Evolutionary conservation across 2,797 vertebrate genomes (phyloP), one percentile per base, ranked within the genome.

Genomic region (Xenentodon cancila): DNA sequence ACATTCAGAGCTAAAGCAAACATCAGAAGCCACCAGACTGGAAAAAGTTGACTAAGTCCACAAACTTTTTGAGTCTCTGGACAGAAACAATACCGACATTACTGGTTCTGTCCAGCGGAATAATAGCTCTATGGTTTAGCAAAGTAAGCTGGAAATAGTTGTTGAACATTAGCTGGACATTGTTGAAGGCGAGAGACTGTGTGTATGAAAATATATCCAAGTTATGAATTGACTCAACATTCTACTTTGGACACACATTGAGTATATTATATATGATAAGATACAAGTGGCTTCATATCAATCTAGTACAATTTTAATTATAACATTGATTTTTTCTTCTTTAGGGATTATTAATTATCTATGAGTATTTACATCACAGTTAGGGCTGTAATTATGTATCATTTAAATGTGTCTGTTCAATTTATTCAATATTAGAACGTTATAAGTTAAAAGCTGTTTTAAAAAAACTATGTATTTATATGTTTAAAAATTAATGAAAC

Each of bases 21-120:
- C 91, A 93, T 52, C 79, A 83, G 85, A 86, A 89, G 80, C 87
- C 84, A 91, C 91, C 86, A 93, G 93, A 93, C 93, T 92, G 93
- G 91, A 93, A 93, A 88, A 88, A 89, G 84, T 88, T 66, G 77
- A 84, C 91, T 91, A 87, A 88, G 84, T 89, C 91, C 81, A 93
- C 94, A 93, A 85, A 81, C 73, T 27, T 82, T 89, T 89, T 85
- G 77, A 89, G 68, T 71, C 79, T 81, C 67, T 59, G 77, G 66
- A 68, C 53, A 59, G 75, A 87, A 81, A 89, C 72, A 89, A 92
- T 89, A 72, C 68, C 71, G 80, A 83, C 70, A 53, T 71, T 80
- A 75, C 70, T 64, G 71, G 66, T 60, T 62, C 76, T 55, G 65
- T 82, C 68, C 51, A 27, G 64, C 12, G 25, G 60, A 64, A 86